Evolutionary conservation across 2,797 vertebrate species (phyloP).

Genomic region (Trematomus bernacchii): DNA sequence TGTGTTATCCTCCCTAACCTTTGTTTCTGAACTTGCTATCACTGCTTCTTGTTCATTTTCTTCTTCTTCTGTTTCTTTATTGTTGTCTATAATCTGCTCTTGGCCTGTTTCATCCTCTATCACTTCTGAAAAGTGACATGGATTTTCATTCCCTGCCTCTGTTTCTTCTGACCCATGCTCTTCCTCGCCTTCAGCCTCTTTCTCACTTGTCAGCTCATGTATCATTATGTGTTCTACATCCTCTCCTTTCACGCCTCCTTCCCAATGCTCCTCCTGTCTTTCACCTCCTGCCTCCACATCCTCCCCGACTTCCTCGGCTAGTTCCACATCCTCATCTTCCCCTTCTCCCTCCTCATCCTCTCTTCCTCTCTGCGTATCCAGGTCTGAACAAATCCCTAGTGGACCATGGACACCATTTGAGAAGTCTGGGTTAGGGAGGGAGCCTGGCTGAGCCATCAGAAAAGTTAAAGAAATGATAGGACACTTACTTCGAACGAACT

Average conservation of each 20-base stretch:
- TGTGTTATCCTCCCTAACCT: neutral
- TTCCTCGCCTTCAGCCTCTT: neutral
- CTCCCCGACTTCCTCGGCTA: conserved; percentile 78
- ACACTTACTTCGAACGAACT: conserved; percentile 26
- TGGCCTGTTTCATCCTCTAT: conserved; percentile 1
- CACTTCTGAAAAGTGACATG: neutral
- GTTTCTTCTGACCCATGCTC: conserved; percentile 6
- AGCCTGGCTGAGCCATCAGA: conserved; percentile 76
- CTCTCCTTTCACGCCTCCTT: neutral
- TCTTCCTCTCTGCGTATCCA: conserved; percentile 42
- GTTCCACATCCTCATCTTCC: conserved; percentile 78
- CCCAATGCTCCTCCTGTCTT: neutral
- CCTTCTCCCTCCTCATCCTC: conserved; percentile 55
- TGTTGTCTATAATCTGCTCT: neutral
- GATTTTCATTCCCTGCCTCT: neutral
- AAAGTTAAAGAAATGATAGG: neutral
- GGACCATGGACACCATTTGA: conserved; percentile 61
- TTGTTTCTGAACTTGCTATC: conserved; percentile 3
- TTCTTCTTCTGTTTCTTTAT: neutral
- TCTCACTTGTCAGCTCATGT: conserved; percentile 11
- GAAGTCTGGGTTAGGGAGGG: conserved; percentile 61
- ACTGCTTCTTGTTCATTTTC: neutral
- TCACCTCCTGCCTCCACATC: conserved; percentile 41
- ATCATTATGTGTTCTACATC: conserved; percentile 12
- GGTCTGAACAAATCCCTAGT: conserved; percentile 52